phyloP scores from a whole-genome alignment of 2,113 vertebrate genomes.

The Symphodus melops region DNA sequence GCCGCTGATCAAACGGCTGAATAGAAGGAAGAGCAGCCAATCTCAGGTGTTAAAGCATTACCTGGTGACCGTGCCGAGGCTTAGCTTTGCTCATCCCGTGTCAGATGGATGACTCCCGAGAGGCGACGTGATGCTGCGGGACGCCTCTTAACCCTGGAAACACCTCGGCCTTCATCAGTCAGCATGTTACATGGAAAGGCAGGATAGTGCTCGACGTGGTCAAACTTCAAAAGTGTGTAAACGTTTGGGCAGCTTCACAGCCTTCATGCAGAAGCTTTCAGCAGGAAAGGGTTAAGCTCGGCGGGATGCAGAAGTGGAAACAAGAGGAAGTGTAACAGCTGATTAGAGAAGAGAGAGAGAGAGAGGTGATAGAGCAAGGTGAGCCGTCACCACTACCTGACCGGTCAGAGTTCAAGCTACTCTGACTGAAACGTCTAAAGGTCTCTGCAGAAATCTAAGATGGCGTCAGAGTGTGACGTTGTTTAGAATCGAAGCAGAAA shows the following conservation, averaged over 20 bases:
- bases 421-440: no score
- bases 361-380: no score
- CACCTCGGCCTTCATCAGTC: conserved; percentile 7
- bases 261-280: no score
- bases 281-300: no score
- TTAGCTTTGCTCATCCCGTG: conserved; percentile 32
- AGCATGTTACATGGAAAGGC: conserved; percentile 8
- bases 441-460: no score
- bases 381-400: no score
- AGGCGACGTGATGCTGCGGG: background rate
- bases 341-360: no score
- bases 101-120: conserved; percentile 25
- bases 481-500: no score
- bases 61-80: conserved; percentile 25
- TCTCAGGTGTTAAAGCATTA: conserved; percentile 50
- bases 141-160: background rate
- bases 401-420: no score
- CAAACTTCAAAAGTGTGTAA: conserved; percentile 14
- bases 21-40: conserved; percentile 31
- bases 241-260: background rate
- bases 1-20: conserved; percentile 42
- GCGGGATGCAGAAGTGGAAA: no score
- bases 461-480: no score
- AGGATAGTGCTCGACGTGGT: background rate
- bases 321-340: no score